Percentiles rank a stretch among this genome's conserved stretches.
Conservation (phyloP, 2,888 invertebrate genomes). For the Sesia bembeciformis region DNA sequence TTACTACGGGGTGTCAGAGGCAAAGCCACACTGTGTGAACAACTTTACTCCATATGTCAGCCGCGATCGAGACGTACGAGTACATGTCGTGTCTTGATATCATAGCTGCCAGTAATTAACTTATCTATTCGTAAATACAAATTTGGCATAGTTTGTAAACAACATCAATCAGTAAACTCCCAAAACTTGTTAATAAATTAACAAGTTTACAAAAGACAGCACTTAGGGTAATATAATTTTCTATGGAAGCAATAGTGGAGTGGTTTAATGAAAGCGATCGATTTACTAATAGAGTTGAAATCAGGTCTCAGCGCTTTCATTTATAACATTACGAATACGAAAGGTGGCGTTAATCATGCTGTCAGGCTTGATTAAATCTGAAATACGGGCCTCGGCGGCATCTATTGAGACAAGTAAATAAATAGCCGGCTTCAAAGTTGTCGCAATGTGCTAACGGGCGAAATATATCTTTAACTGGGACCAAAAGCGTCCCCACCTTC, state of each 20-base stretch:
- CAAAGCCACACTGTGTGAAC: constrained; percentile 46
- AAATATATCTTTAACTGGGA: constrained; percentile 56
- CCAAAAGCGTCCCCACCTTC: constrained; percentile 44
- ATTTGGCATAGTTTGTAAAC: no score
- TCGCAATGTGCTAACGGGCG: constrained; percentile 59
- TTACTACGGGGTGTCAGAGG: constrained; percentile 61
- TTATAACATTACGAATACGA: constrained; percentile 41
- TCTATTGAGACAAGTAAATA: constrained; percentile 61
- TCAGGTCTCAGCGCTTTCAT: constrained; percentile 32
- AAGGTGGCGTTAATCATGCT: constrained; percentile 59
- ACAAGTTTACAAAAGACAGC: no score
- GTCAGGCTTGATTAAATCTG: constrained; percentile 65
- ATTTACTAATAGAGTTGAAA: constrained; percentile 31
- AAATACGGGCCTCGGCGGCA: constrained; percentile 53
- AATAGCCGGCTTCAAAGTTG: constrained; percentile 58
- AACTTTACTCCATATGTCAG: constrained; percentile 58
- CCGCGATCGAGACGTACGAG: constrained; percentile 17
- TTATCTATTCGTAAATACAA: no score
- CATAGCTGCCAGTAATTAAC: no score
- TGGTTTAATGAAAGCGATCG: neutral
- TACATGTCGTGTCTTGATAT: no score
- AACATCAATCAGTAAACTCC: no score
- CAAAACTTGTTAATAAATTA: no score
- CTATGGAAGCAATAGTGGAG: neutral
- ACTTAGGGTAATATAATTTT: neutral